Evolutionary conservation across 2,888 invertebrate genomes (phyloP).

Genomic region (Sphinx pinastri): DNA sequence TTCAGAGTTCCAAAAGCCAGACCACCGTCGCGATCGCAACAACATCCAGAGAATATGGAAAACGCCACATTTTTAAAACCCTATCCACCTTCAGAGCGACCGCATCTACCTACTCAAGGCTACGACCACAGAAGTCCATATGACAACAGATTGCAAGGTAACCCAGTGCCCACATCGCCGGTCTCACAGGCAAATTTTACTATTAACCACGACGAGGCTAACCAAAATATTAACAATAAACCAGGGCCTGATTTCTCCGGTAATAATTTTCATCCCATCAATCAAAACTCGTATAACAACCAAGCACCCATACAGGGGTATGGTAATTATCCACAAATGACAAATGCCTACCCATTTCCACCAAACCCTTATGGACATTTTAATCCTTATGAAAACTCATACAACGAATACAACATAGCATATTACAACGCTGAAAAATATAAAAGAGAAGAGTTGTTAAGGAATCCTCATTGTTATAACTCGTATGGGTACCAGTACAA

Average conservation of each 20-base stretch:
- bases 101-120: slow-evolving; percentile 63
- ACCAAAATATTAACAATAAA: slow-evolving; percentile 65
- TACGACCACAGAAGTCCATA: slow-evolving; percentile 77
- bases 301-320: slow-evolving; percentile 75
- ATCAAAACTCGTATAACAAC: slow-evolving; percentile 68
- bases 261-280: slow-evolving; percentile 72
- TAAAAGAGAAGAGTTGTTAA: slow-evolving; percentile 78
- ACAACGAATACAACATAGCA: slow-evolving; percentile 79
- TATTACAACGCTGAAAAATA: slow-evolving; percentile 83
- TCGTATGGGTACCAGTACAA: slow-evolving; percentile 85
- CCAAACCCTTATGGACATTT: slow-evolving; percentile 79
- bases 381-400: slow-evolving; percentile 80
- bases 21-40: slow-evolving; percentile 85
- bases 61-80: slow-evolving; percentile 86
- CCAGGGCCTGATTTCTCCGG: slow-evolving; percentile 65
- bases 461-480: slow-evolving; percentile 81
- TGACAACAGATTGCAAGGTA: slow-evolving; percentile 60
- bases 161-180: slow-evolving; percentile 55
- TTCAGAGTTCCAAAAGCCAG: slow-evolving; percentile 87
- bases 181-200: slow-evolving; percentile 70
- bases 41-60: slow-evolving; percentile 77
- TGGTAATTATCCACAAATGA: slow-evolving; percentile 77
- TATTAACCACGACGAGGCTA: slow-evolving; percentile 70
- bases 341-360: slow-evolving; percentile 74
- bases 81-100: slow-evolving; percentile 83